These are phyloP conservation scores for Amblyopsis hoosieri DNA, from an alignment of 2,797 vertebrate species.

Conservation along the genomic window DNA sequence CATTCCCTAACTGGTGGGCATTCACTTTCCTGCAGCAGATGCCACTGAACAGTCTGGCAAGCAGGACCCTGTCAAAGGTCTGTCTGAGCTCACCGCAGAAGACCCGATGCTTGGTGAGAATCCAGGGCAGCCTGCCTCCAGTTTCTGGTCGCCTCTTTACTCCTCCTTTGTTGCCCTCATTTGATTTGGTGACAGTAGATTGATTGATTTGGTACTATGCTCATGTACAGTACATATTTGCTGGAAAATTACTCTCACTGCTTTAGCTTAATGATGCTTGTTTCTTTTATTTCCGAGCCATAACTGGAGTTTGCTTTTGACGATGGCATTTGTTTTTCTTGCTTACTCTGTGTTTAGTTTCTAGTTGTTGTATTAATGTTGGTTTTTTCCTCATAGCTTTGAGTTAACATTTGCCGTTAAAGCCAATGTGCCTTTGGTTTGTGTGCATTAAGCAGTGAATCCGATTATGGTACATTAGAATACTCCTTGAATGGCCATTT, in stretches of 20 bases:
- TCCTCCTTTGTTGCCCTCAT: constrained; percentile 9
- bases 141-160: background rate
- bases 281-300: constrained; percentile 34
- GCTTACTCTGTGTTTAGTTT: background rate
- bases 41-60: constrained; percentile 21
- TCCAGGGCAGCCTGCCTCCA: constrained; percentile 36
- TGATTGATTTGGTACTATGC: constrained; percentile 5
- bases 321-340: background rate
- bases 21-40: constrained; percentile 50
- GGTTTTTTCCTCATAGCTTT: background rate
- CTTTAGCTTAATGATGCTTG: background rate
- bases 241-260: constrained; percentile 5
- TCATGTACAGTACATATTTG: background rate
- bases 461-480: background rate
- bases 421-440: constrained; percentile 1
- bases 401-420: background rate
- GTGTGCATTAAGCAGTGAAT: constrained; percentile 10
- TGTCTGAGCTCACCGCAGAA: constrained; percentile 26
- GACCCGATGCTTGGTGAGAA: constrained; percentile 38
- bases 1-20: constrained; percentile 10
- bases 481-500: background rate
- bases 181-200: background rate
- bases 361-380: constrained; percentile 19
- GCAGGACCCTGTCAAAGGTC: constrained; percentile 23
- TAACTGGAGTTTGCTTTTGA: constrained; percentile 2